A percentile compares a stretch with the other conserved stretches of the same genome.
Conservation (phyloP, 64 coral and sea anemone genomes). For the Acropora tenuis region DNA sequence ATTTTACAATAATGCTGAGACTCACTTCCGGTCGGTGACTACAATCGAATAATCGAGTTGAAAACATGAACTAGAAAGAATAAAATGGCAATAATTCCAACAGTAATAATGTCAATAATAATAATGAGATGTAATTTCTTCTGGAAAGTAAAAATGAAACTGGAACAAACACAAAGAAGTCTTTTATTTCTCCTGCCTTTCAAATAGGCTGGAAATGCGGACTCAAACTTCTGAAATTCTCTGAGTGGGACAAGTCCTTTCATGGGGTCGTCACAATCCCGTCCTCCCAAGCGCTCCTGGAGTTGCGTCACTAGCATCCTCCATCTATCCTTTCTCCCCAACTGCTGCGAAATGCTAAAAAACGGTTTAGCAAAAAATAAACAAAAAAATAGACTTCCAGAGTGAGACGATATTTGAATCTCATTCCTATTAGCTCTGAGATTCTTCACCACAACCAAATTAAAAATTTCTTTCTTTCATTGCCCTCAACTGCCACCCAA, state of each 20-base stretch:
- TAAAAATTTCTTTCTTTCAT: too few species aligned
- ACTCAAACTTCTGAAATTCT: constrained; percentile 73
- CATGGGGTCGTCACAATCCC: neutral
- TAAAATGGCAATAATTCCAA: too few species aligned
- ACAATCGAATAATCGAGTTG: too few species aligned
- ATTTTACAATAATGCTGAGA: too few species aligned
- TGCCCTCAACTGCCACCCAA: too few species aligned
- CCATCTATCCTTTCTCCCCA: constrained; percentile 41
- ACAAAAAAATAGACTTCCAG: neutral
- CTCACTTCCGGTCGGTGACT: too few species aligned
- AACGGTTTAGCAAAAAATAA: neutral
- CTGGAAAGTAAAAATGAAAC: neutral
- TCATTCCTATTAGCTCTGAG: too few species aligned
- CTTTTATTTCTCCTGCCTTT: neutral
- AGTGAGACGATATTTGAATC: neutral
- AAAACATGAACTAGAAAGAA: too few species aligned
- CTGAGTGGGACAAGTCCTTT: constrained; percentile 7
- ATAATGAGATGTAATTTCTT: neutral
- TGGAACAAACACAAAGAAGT: neutral
- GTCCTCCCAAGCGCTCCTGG: constrained; percentile 31
- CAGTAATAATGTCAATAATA: too few species aligned
- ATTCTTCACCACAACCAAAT: too few species aligned
- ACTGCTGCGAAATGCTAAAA: constrained; percentile 23
- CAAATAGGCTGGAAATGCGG: constrained; percentile 19
- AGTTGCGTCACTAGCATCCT: constrained; percentile 32